Evolutionary conservation across 2,113 vertebrate genomes (phyloP).

Genomic region (Physeter macrocephalus): DNA sequence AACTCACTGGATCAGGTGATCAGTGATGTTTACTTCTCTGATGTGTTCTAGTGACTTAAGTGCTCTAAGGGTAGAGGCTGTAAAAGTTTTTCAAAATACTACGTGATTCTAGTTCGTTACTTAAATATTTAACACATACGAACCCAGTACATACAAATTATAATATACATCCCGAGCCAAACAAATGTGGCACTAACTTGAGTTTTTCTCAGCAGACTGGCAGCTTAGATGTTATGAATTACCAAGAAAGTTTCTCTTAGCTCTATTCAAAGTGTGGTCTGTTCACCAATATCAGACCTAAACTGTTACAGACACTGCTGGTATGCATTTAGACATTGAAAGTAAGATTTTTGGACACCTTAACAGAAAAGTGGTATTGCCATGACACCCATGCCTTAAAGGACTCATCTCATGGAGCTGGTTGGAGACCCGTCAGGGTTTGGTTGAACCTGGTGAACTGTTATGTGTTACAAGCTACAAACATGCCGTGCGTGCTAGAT

Average conservation of each 20-base stretch:
- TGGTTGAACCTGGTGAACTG: background rate
- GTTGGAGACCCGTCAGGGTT: background rate
- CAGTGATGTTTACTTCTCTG: background rate
- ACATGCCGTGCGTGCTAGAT: fast-evolving
- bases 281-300: background rate
- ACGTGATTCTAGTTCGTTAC: background rate
- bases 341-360: background rate
- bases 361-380: background rate
- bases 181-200: background rate
- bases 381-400: no score
- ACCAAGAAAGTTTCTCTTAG: background rate
- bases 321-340: background rate
- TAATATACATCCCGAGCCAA: background rate
- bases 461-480: fast-evolving
- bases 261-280: background rate
- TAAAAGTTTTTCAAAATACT: background rate
- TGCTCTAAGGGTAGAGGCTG: background rate
- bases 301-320: background rate
- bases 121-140: background rate
- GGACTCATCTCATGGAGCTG: background rate
- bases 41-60: background rate
- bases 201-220: background rate
- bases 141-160: no score
- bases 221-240: background rate
- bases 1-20: background rate